Base-by-base conservation (phyloP, 2,888 invertebrate species). In the Tetheella fluctuosa region DNA sequence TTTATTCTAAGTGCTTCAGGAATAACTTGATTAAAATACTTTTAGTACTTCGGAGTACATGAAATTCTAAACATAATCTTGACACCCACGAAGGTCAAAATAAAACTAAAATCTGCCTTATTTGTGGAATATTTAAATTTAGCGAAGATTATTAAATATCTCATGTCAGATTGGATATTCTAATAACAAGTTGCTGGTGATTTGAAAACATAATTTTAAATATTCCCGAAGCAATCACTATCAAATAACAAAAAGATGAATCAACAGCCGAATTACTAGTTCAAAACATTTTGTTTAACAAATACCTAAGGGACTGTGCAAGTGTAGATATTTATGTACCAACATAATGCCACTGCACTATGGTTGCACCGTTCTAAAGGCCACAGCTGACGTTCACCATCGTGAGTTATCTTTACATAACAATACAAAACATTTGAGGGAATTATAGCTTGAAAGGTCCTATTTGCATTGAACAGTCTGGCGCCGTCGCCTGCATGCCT, bases 391-490 rank as follows among this genome's bases (percentile, higher is more conserved):
- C 55, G 37, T 55, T 55, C 55, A 13, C 55, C 55, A 55, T 25
- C 34, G 23, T 20, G 48, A 55, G 20, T 34, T 55, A 55, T 55
- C 55, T 55, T 55, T 34, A 23, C 55, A 55, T 55, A 55, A 55
- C 55, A 55, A 55, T 55, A 55, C 55, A 20, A 55, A 17, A 54
- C 48, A 48, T 48, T 20, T 48, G 48, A 48, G 48, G 48, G 48
- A 48, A 48, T 48, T 7, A 48, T 48, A 48, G 48, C 48, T 48
- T 48, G 48, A 48, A 48, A 34, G 34, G 37, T 23, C 55, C 55
- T 34, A 55, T 55, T 55, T 37, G 23, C 55, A 55, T 55, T 55
- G 48, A 48, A 48, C 20, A 48, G 20, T 48, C 48, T 20, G 10
- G 20, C 48, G 48, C 20, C 48, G 48, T 48, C 48, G 48, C 48